Evolutionary conservation across 2,113 vertebrate genomes (phyloP).

Genomic region (Lamprotornis superbus): DNA sequence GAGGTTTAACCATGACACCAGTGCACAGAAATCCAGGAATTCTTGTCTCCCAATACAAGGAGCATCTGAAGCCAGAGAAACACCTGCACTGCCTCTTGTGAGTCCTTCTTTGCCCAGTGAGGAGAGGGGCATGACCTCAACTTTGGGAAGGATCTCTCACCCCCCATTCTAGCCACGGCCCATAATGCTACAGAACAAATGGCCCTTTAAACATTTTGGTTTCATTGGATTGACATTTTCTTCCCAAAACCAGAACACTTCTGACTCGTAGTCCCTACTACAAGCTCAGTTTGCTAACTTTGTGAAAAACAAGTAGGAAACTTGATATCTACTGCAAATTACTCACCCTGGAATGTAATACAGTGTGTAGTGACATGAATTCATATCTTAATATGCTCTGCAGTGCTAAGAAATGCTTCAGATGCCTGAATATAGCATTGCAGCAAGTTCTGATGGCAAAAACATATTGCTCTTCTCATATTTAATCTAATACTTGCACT

Average conservation of each 20-base stretch:
- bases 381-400: neutral
- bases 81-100: neutral
- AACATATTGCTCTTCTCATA: neutral
- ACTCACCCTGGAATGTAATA: neutral
- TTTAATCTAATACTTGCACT: neutral
- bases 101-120: neutral
- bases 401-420: neutral
- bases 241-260: neutral
- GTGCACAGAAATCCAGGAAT: neutral
- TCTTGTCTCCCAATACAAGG: neutral
- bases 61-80: neutral
- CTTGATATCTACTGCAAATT: neutral
- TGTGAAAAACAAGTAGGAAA: neutral
- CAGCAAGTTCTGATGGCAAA: neutral
- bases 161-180: fast-evolving
- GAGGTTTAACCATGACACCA: neutral
- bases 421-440: neutral
- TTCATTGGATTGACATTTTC: neutral
- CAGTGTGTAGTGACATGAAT: neutral
- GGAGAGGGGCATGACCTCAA: fast-evolving
- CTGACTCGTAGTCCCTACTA: neutral
- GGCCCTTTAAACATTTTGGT: neutral
- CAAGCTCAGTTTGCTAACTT: neutral
- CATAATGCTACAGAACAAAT: neutral
- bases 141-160: neutral